Conservation (phyloP, 2,113 vertebrate species). For the Thermophis baileyi region DNA sequence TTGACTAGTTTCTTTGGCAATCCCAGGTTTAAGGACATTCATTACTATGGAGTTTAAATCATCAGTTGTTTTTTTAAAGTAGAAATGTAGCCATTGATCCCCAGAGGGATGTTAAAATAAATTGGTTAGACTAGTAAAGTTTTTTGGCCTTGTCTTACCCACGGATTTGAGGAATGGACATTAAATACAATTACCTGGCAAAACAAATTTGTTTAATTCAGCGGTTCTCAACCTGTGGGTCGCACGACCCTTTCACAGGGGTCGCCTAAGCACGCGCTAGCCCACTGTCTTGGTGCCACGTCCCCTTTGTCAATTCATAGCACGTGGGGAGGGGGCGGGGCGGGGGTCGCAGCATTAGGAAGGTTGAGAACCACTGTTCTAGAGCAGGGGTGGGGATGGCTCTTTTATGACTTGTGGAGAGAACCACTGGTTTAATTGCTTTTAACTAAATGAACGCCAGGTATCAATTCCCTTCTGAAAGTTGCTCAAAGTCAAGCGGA, state of each 20-base stretch:
- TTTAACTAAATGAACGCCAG: conserved; percentile 3
- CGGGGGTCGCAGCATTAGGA: no score
- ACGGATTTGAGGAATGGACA: neutral
- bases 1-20: conserved; percentile 54
- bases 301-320: no score
- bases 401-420: no score
- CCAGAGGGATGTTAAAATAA: conserved; percentile 22
- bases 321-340: no score
- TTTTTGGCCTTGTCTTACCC: conserved; percentile 15
- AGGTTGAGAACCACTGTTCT: no score
- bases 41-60: conserved; percentile 15
- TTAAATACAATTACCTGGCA: neutral
- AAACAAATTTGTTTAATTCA: conserved; percentile 20
- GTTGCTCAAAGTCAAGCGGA: neutral
- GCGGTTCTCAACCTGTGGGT: no score
- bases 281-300: no score
- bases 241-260: no score
- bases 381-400: no score
- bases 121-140: conserved; percentile 23
- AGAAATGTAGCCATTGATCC: conserved; percentile 20
- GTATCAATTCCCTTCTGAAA: neutral
- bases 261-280: no score
- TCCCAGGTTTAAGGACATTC: neutral
- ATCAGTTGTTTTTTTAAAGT: conserved; percentile 13
- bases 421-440: conserved; percentile 25